Conservation (phyloP, 2,888 invertebrate genomes). For the Tetramorium bicarinatum region DNA sequence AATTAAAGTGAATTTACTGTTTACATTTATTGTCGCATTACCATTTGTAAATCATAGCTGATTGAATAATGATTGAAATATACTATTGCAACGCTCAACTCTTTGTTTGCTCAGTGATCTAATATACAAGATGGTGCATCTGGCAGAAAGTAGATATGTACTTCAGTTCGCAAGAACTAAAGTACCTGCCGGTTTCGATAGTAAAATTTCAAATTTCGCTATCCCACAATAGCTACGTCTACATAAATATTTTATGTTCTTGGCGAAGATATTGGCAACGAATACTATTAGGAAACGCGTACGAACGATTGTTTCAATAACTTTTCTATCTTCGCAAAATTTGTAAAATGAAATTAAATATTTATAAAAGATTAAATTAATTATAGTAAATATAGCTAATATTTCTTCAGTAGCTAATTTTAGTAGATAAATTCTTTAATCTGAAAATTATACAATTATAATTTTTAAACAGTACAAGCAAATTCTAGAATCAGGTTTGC, state of each 20-base stretch:
- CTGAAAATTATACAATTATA: neutral
- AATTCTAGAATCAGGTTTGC: slow-evolving; percentile 28
- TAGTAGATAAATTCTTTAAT: neutral
- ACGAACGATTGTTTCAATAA: slow-evolving; percentile 14
- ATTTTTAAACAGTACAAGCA: slow-evolving; percentile 4
- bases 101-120: slow-evolving; percentile 28
- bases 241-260: slow-evolving; percentile 73
- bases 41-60: neutral
- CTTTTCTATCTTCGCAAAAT: neutral
- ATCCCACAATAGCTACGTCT: slow-evolving; percentile 60
- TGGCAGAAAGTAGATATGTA: slow-evolving; percentile 53
- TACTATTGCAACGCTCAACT: neutral
- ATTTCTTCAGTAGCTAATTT: neutral
- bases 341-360: neutral
- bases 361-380: neutral
- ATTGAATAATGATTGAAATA: slow-evolving; percentile 10
- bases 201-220: slow-evolving; percentile 74
- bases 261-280: slow-evolving; percentile 36
- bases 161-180: slow-evolving; percentile 42
- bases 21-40: neutral
- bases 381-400: neutral
- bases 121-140: slow-evolving; percentile 37
- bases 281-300: slow-evolving; percentile 39
- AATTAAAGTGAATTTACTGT: neutral
- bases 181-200: slow-evolving; percentile 38